These are phyloP conservation scores for Scomber colias DNA, from an alignment of 2,113 vertebrate genomes.

Conservation along the genomic window DNA sequence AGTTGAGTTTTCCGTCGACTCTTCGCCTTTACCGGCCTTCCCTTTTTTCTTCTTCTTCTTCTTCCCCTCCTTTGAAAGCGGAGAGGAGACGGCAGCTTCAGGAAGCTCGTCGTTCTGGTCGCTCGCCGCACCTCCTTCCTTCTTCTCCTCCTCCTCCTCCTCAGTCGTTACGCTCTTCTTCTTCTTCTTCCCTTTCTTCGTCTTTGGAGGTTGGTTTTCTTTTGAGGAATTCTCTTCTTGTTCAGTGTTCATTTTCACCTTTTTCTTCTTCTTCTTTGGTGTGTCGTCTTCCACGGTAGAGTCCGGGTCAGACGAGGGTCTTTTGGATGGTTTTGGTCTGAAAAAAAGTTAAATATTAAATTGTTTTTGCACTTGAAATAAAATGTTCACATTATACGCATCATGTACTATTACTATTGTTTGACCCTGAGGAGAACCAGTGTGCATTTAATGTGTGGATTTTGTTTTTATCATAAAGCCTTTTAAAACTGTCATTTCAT, in stretches of 20 bases:
- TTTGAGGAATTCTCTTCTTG: conserved; percentile 57
- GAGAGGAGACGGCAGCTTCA: neutral
- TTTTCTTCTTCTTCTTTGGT: conserved; percentile 61
- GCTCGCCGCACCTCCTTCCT: neutral
- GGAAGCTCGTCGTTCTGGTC: neutral
- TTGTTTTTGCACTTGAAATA: no score
- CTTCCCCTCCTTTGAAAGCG: conserved; percentile 1
- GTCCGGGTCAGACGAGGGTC: conserved; percentile 4
- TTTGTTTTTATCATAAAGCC: no score
- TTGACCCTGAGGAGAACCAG: no score
- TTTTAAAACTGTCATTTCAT: no score
- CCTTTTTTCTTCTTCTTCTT: conserved; percentile 51
- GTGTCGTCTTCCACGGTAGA: neutral
- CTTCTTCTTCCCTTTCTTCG: conserved; percentile 21
- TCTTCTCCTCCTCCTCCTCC: neutral
- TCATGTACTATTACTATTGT: no score
- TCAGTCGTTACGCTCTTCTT: neutral
- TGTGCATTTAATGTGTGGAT: no score
- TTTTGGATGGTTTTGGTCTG: conserved; percentile 44
- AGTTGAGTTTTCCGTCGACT: neutral
- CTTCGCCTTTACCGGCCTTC: neutral
- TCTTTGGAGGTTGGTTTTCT: conserved; percentile 58
- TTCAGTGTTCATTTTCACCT: neutral
- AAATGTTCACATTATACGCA: no score
- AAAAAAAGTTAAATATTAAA: neutral